A percentile compares a stretch with the other conserved stretches of the same genome.
phyloP scores from a whole-genome alignment of 2,888 invertebrate species.

The Schrankia costaestrigalis region DNA sequence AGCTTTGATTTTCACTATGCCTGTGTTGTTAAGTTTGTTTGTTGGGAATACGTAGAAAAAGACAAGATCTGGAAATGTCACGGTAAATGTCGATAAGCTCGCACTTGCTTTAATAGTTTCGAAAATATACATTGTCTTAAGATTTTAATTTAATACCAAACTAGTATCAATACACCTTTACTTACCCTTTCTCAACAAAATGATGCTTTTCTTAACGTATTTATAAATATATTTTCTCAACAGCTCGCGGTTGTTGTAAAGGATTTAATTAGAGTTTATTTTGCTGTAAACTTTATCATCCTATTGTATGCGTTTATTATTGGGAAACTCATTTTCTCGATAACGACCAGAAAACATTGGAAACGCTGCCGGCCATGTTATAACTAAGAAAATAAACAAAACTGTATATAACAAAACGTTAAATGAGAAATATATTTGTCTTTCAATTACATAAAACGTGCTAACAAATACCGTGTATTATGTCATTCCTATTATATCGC shows the following conservation, averaged over 20 bases:
- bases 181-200: too few species aligned
- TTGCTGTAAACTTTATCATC: slow-evolving; percentile 18
- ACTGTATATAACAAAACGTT: slow-evolving; percentile 13
- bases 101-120: too few species aligned
- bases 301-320: slow-evolving; percentile 15
- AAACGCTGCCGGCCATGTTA: slow-evolving; percentile 10
- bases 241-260: slow-evolving; percentile 12
- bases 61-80: too few species aligned
- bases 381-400: slow-evolving; percentile 21
- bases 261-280: slow-evolving; percentile 30
- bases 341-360: slow-evolving; percentile 21
- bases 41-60: too few species aligned
- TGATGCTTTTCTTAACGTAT: too few species aligned
- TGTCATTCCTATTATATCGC: slow-evolving; percentile 21
- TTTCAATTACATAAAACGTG: slow-evolving; percentile 13
- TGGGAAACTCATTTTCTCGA: slow-evolving; percentile 21
- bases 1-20: too few species aligned
- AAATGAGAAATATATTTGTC: slow-evolving; percentile 16
- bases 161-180: too few species aligned
- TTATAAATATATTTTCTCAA: too few species aligned
- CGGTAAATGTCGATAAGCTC: too few species aligned
- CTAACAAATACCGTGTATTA: slow-evolving; percentile 9
- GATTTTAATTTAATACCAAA: too few species aligned
- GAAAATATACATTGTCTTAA: too few species aligned
- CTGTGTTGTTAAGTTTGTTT: too few species aligned